A percentile compares a stretch with the other conserved stretches of the same genome.
phyloP scores from a whole-genome alignment of 2,113 vertebrate species.

The Paralichthys olivaceus region DNA sequence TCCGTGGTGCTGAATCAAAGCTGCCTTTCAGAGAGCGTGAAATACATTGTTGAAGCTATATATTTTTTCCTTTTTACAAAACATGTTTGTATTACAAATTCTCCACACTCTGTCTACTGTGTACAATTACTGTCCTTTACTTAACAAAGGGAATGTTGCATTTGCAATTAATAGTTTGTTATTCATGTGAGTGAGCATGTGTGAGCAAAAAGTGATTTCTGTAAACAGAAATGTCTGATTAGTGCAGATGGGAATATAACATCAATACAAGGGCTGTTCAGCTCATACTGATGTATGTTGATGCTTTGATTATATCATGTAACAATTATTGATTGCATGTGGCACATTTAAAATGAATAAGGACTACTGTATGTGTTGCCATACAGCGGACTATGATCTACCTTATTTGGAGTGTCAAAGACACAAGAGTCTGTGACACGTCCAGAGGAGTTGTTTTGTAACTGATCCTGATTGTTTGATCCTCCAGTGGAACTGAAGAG shows the following conservation, averaged over 20 bases:
- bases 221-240: constrained; percentile 59
- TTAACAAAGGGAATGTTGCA: constrained; percentile 22
- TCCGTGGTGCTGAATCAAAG: constrained; percentile 76
- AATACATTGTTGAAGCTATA: constrained; percentile 51
- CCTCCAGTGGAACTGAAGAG: not conserved
- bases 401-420: constrained; percentile 2
- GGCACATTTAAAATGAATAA: constrained; percentile 12
- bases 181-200: constrained; percentile 48
- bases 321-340: constrained; percentile 42
- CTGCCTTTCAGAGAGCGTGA: constrained; percentile 42
- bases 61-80: not conserved
- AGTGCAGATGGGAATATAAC: constrained; percentile 60
- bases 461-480: constrained; percentile 40
- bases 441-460: constrained; percentile 38
- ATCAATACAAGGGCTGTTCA: constrained; percentile 44
- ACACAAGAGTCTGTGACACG: constrained; percentile 11
- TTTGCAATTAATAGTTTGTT: constrained; percentile 37
- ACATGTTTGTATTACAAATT: constrained; percentile 51
- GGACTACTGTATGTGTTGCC: not conserved
- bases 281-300: constrained; percentile 39
- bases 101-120: constrained; percentile 18
- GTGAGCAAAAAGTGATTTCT: constrained; percentile 30
- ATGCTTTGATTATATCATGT: constrained; percentile 27
- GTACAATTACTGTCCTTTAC: constrained; percentile 26
- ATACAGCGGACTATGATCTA: not conserved